Conservation (phyloP, 1,140 invertebrate species). For the Triops longicaudatus region DNA sequence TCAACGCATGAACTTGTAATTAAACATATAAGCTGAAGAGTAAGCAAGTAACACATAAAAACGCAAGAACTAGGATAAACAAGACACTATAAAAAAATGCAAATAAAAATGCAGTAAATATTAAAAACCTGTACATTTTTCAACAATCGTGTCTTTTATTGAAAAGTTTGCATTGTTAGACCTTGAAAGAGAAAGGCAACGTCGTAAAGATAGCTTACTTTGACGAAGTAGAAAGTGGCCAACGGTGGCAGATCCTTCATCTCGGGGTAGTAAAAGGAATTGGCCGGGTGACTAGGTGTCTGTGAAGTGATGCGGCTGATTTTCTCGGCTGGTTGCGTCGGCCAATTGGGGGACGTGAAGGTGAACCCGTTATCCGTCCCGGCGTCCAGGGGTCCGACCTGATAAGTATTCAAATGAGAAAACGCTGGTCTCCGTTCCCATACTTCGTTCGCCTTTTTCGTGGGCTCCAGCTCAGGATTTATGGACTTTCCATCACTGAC, state of each 20-base stretch:
- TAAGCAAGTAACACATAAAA: no score
- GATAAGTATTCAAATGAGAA: conserved; percentile 19
- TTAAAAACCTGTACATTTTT: no score
- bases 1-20: no score
- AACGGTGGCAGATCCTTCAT: conserved; percentile 45
- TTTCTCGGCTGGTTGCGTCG: conserved; percentile 41
- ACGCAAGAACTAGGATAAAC: neutral
- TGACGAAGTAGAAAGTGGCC: conserved; percentile 40
- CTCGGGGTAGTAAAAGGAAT: conserved; percentile 51
- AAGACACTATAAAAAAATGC: no score
- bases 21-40: no score
- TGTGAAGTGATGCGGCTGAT: conserved; percentile 49
- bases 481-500: conserved; percentile 9
- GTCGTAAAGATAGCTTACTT: conserved; percentile 29
- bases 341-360: conserved; percentile 53
- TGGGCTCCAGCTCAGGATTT: no score
- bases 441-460: no score
- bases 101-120: no score
- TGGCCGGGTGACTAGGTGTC: conserved; percentile 45
- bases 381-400: conserved; percentile 54
- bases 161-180: no score
- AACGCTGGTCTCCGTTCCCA: no score
- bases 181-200: no score
- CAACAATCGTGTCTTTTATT: no score
- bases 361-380: conserved; percentile 59